Percentiles rank a stretch among this genome's conserved stretches.
Conservation (phyloP, 2,888 invertebrate species). For the Hecatera dysodea region DNA sequence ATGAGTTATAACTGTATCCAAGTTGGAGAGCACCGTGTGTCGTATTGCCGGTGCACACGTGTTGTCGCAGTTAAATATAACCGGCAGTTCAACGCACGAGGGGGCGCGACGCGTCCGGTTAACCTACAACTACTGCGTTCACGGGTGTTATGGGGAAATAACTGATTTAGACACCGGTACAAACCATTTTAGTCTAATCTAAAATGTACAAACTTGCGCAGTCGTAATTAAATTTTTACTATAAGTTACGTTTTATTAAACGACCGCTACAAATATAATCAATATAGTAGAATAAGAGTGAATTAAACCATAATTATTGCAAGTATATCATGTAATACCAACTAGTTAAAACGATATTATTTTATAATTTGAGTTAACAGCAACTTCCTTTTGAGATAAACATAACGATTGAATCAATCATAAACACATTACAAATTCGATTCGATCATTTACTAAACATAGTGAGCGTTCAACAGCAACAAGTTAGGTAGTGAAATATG, state of each 20-base stretch:
- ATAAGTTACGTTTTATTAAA: slow-evolving; percentile 3
- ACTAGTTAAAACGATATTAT: slow-evolving; percentile 47
- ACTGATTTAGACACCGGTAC: slow-evolving; percentile 35
- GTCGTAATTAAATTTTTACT: neutral
- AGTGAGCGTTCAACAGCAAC: slow-evolving; percentile 46
- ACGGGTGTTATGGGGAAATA: slow-evolving; percentile 56
- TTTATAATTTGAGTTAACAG: slow-evolving; percentile 58
- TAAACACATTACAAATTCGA: slow-evolving; percentile 69
- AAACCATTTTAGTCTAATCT: slow-evolving; percentile 20
- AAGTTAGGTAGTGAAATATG: slow-evolving; percentile 54
- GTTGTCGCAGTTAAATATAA: slow-evolving; percentile 90
- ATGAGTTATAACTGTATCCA: slow-evolving; percentile 76
- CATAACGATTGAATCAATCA: slow-evolving; percentile 70
- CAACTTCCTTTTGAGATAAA: slow-evolving; percentile 71
- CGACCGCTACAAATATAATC: neutral
- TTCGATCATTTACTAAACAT: slow-evolving; percentile 60
- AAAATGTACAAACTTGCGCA: neutral
- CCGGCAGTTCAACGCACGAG: slow-evolving; percentile 88
- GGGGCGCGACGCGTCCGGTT: slow-evolving; percentile 82
- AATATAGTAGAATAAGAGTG: neutral
- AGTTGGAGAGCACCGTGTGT: slow-evolving; percentile 80
- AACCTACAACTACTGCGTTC: slow-evolving; percentile 81
- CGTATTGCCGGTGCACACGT: slow-evolving; percentile 83
- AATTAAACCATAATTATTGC: neutral
- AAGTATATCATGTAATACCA: slow-evolving; percentile 22